Percentiles rank a stretch among this genome's conserved stretches.
Conservation (phyloP, 2,113 vertebrate genomes). For the Cyanistes caeruleus region DNA sequence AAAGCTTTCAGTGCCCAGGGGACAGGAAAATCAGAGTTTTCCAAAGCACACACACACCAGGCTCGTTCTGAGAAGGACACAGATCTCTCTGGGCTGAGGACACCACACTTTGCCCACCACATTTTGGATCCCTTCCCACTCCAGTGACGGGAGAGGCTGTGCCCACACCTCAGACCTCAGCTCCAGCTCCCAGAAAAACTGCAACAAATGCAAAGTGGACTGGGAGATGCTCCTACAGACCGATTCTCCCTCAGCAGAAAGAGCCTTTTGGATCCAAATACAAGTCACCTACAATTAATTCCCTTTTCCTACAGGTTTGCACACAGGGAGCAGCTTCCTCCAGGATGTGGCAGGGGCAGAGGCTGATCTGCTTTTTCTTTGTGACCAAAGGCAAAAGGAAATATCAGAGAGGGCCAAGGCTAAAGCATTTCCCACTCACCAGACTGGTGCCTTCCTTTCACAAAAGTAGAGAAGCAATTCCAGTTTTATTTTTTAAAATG, state of each 20-base stretch:
- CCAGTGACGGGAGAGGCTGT: rapidly evolving
- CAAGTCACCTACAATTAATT: neutral
- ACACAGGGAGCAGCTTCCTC: neutral
- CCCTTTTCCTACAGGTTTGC: neutral
- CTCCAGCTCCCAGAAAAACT: neutral
- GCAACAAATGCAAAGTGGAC: neutral
- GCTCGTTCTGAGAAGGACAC: neutral
- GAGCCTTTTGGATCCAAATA: neutral
- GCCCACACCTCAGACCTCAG: neutral
- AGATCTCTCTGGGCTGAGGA: neutral
- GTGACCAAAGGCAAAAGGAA: neutral
- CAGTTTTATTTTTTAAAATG: neutral
- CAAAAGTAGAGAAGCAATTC: rapidly evolving
- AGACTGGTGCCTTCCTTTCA: neutral
- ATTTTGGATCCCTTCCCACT: neutral
- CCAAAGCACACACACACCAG: neutral
- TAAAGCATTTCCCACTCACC: neutral
- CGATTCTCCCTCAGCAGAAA: rapidly evolving
- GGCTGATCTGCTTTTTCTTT: neutral
- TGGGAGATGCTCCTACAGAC: neutral
- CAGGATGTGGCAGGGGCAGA: neutral
- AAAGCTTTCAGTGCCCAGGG: neutral
- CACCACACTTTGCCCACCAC: neutral
- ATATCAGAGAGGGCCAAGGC: neutral
- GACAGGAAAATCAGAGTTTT: rapidly evolving